A percentile compares a stretch with the other conserved stretches of the same genome.
Evolutionary conservation across 2,888 invertebrate genomes (phyloP).

Genomic region (Scaeva pyrastri): DNA sequence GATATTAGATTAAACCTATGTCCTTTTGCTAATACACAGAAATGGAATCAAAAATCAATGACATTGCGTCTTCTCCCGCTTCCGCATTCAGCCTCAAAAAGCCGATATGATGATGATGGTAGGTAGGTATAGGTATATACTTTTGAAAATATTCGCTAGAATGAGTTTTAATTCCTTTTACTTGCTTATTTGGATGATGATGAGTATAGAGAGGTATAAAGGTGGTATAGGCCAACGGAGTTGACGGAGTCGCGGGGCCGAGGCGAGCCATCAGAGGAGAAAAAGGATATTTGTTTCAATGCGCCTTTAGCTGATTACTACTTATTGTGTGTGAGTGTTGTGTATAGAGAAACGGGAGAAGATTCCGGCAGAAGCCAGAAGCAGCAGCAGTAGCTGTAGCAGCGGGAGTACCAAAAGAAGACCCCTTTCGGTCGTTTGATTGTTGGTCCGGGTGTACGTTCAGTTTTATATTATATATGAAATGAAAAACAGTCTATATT

Average conservation of each 20-base stretch:
- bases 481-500: slow-evolving; percentile 61
- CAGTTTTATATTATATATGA: slow-evolving; percentile 39
- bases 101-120: no score
- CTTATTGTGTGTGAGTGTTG: slow-evolving; percentile 72
- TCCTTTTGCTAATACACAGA: slow-evolving; percentile 74
- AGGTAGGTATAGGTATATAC: slow-evolving; percentile 77
- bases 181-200: slow-evolving; percentile 54
- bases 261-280: neutral
- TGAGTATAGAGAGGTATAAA: slow-evolving; percentile 37
- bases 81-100: neutral
- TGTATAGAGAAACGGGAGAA: slow-evolving; percentile 46
- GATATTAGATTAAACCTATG: slow-evolving; percentile 68
- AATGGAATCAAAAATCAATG: slow-evolving; percentile 79
- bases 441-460: slow-evolving; percentile 69
- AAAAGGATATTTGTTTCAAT: slow-evolving; percentile 76
- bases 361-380: slow-evolving; percentile 60
- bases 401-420: slow-evolving; percentile 69
- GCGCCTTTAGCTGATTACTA: slow-evolving; percentile 76
- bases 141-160: slow-evolving; percentile 83
- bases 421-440: slow-evolving; percentile 75
- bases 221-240: slow-evolving; percentile 32
- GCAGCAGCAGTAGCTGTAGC: no score
- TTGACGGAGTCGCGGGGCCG: slow-evolving; percentile 4
- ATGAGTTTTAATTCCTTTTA: slow-evolving; percentile 84
- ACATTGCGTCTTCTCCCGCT: slow-evolving; percentile 72